Base-by-base conservation (phyloP, 2,888 invertebrate species). In the Cheilosia grossa region DNA sequence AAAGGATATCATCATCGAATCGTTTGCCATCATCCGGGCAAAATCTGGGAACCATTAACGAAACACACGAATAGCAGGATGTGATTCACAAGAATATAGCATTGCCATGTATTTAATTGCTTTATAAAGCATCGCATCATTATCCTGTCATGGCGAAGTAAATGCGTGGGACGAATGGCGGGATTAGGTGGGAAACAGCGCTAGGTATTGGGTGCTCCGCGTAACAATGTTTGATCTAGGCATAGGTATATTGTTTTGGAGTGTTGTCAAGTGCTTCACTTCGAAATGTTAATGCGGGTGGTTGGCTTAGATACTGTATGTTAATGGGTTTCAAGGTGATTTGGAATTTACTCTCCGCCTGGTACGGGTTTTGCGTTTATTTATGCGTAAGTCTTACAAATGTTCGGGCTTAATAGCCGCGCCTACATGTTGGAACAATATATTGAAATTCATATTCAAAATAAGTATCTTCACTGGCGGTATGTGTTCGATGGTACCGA, bases 21-120 rank as follows among this genome's bases (percentile, higher is more conserved):
- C 1, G 33, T 15, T 30, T 54, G 30, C 63, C 24, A 40, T 21
- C 58, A 40, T 33, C 58, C 5, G 17, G 17, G 13, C 56, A 56
- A 49, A 67, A 70, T 47, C 56, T 30, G 30, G 27, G 42, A 44
- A 58, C 64, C 64, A 70, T 82, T 72, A 70, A 70, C 69, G 51
- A 44, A 70, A 82, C 81, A 82, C 64, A 72, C 56, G 47, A 66
- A 70, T 61, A 44, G 33, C 37, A 64, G 44, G 59, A 66, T 77
- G 70, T 64, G 75, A 54, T 44, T 72, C 58, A 59, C 70, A 59
- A 77, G 59, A 47, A 82, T 77, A 77, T 64, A 64, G 37, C 70
- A 58, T 67, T 74, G 74, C 47, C 17, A 61, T 58, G 67, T 61
- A 67, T 59, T 77, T 82, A 82, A 82, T 82, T 77, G 82, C 82